phyloP scores from a whole-genome alignment of 2,797 vertebrate genomes.

The Lophotriccus pileatus region DNA sequence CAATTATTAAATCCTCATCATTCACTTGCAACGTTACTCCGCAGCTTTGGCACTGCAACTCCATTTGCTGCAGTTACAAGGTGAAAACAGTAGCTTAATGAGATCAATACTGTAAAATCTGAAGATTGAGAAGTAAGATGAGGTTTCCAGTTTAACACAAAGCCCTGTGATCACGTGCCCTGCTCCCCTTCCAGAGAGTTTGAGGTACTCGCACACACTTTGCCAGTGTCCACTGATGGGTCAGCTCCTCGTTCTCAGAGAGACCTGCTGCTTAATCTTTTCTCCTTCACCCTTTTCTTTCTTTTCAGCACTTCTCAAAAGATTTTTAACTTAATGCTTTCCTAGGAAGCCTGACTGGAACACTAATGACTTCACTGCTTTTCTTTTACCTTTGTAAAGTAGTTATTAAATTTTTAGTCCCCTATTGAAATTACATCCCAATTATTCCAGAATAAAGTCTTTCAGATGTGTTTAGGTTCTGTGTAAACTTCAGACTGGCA shows the following conservation, averaged over 20 bases:
- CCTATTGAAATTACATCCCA: constrained; percentile 49
- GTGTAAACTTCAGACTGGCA: constrained; percentile 41
- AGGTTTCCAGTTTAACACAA: constrained; percentile 18
- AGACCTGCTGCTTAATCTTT: neutral
- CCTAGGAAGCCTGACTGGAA: constrained; percentile 16
- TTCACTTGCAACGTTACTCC: constrained; percentile 1
- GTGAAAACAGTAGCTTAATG: constrained; percentile 9
- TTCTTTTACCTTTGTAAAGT: constrained; percentile 44
- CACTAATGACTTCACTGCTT: constrained; percentile 32
- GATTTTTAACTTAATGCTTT: neutral
- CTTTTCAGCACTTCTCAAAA: constrained; percentile 5
- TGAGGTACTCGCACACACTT: neutral
- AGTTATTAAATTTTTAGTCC: constrained; percentile 45
- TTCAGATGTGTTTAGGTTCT: constrained; percentile 40
- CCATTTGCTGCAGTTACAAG: neutral
- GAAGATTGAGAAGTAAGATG: constrained; percentile 37
- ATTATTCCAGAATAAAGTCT: constrained; percentile 49
- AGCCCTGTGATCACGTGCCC: neutral
- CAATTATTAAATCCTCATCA: constrained; percentile 1
- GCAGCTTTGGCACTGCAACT: neutral
- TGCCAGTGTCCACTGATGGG: neutral
- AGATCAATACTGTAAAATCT: constrained; percentile 36
- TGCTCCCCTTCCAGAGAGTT: neutral
- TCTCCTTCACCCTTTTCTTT: neutral
- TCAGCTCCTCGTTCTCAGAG: neutral